phyloP scores from a whole-genome alignment of 2,113 vertebrate species.

The Raja brachyura region DNA sequence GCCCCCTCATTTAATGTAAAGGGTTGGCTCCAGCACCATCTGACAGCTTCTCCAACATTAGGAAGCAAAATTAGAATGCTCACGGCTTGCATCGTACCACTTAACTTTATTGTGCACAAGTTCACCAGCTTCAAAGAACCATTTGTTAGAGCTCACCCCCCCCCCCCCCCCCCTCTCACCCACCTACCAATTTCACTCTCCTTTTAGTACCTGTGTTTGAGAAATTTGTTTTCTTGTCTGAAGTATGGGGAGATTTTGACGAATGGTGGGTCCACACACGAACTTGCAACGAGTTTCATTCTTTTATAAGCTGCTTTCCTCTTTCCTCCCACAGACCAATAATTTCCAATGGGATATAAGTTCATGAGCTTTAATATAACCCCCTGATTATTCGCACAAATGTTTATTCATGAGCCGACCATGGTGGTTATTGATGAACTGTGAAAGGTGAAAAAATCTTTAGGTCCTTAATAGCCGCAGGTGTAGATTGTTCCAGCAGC shows the following conservation, averaged over 20 bases:
- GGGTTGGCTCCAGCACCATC: background rate
- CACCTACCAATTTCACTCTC: too few species aligned
- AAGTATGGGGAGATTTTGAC: background rate
- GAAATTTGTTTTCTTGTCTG: background rate
- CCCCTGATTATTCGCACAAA: background rate
- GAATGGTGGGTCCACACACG: background rate
- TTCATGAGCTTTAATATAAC: background rate
- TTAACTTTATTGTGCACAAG: background rate
- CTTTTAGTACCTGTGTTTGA: background rate
- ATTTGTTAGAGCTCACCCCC: background rate
- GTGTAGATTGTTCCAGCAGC: background rate
- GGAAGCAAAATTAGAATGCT: background rate
- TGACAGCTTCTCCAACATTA: background rate
- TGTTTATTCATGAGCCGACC: background rate
- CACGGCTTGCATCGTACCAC: background rate
- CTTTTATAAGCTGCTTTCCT: too few species aligned
- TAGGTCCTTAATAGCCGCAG: background rate
- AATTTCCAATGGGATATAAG: background rate
- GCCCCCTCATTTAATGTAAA: background rate
- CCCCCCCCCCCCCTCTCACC: too few species aligned
- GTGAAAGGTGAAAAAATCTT: background rate
- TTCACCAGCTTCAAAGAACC: background rate
- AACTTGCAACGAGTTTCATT: background rate
- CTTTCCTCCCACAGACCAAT: background rate
- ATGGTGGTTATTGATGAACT: background rate